Conservation (phyloP, 35 echinoderm and acorn worm species). For the Anneissia japonica region DNA sequence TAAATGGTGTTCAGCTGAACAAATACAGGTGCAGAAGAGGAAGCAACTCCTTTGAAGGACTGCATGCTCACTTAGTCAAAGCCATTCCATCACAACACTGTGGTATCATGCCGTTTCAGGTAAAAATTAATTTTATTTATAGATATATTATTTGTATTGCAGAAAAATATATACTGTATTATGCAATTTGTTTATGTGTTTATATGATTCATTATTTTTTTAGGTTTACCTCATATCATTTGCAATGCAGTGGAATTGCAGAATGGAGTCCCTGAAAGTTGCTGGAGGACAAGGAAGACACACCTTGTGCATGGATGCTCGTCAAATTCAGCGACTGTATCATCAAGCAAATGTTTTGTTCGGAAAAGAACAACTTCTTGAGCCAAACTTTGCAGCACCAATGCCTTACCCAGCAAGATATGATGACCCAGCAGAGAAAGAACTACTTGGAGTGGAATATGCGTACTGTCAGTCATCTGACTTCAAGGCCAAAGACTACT, state of each 20-base stretch:
- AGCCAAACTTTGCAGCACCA: constrained; percentile 54
- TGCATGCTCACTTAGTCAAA: too few species aligned
- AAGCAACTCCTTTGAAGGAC: too few species aligned
- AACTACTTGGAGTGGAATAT: constrained; percentile 56
- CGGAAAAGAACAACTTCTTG: constrained; percentile 52
- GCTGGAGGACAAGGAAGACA: constrained; percentile 45
- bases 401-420: constrained; percentile 28
- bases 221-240: too few species aligned
- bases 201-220: background rate
- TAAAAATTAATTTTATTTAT: background rate
- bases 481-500: constrained; percentile 42
- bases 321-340: constrained; percentile 52
- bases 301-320: constrained; percentile 46
- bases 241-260: too few species aligned
- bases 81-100: too few species aligned
- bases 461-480: constrained; percentile 59
- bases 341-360: constrained; percentile 48
- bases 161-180: background rate
- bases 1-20: too few species aligned
- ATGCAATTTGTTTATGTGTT: background rate
- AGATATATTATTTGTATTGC: background rate
- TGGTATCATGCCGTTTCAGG: too few species aligned
- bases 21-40: too few species aligned
- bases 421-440: constrained; percentile 32
- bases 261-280: constrained; percentile 28